Evolutionary conservation across 2,888 invertebrate genomes (phyloP), one percentile per base, ranked within the genome.

Genomic region (Neria commutata): DNA sequence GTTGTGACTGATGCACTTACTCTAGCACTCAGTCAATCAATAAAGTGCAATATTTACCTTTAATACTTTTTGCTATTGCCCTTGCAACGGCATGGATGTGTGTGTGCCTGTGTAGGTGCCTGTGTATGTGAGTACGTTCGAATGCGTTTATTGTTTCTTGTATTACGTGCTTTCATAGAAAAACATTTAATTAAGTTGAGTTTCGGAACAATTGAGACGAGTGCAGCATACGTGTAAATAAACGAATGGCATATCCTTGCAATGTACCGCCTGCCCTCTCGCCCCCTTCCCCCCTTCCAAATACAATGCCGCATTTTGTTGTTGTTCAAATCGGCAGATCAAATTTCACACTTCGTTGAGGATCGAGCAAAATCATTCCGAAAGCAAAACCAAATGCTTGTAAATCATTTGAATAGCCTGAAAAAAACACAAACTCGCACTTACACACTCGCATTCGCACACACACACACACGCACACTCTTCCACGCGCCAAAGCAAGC

Each of bases 341-440:
- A n/a, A n/a, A 19, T 21, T 17, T 42, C 21, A 42, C 21, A 21
- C 6, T 42, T 42, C 19, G 42, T 42, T 42, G 8, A 42, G 21
- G 5, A 19, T 42, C 21, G 21, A 19, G 21, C 19, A 42, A 14
- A 42, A 42, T 5, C 3, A 17, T 42, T 17, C 21, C 42, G 21
- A 21, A 3, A 42, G 42, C 42, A 42, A 42, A 42, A 42, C n/a
- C 42, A 42, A 42, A 19, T 42, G 21, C 42, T 73, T 40, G 73
- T 71, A 73, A 73, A 71, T 73, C 70, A 73, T 71, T 73, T 73
- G 68, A 70, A 72, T 69, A 69, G 69, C 72, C 69, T 67, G 66
- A 70, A 72, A 67, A 66, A 62, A 50, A 60, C 58, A 64, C 57
- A 52, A 40, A 53, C 50, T 55, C 47, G 60, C 26, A 50, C 24